These are phyloP conservation scores for Encarsia formosa DNA, from an alignment of 2,888 invertebrate species.

Conservation along the genomic window DNA sequence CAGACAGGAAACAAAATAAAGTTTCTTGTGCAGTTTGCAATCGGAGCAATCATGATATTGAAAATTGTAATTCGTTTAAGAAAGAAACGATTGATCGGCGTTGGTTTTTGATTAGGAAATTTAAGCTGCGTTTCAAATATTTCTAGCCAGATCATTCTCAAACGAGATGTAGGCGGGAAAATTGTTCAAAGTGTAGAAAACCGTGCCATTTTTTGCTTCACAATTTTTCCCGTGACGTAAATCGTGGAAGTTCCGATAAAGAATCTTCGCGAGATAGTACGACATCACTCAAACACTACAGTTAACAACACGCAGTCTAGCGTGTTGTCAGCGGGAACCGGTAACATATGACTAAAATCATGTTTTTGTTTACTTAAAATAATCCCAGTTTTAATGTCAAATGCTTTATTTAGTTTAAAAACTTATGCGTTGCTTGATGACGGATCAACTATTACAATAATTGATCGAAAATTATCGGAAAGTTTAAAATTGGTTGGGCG, in stretches of 20 bases:
- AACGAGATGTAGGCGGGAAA: not conserved
- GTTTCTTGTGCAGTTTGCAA: slow-evolving; percentile 4
- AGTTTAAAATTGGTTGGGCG: not conserved
- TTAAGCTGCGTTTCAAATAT: slow-evolving; percentile 6
- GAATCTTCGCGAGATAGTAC: not conserved
- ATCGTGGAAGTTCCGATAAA: no score
- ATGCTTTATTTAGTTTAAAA: not conserved
- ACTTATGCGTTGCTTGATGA: slow-evolving; percentile 11
- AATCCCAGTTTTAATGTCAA: not conserved
- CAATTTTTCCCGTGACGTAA: not conserved
- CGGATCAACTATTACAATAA: slow-evolving; percentile 8
- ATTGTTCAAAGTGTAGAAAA: not conserved
- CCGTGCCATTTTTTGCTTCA: not conserved
- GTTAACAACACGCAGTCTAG: not conserved
- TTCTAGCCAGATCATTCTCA: not conserved
- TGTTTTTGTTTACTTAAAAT: slow-evolving; percentile 2
- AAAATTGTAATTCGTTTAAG: not conserved
- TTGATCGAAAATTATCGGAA: not conserved
- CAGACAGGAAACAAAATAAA: no score
- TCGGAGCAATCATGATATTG: not conserved
- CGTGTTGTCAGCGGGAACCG: not conserved
- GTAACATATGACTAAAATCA: not conserved
- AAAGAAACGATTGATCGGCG: not conserved
- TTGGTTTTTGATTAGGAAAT: not conserved
- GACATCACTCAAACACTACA: not conserved